Base-by-base conservation (phyloP, 2,113 vertebrate genomes). In the Fulmarus glacialis region DNA sequence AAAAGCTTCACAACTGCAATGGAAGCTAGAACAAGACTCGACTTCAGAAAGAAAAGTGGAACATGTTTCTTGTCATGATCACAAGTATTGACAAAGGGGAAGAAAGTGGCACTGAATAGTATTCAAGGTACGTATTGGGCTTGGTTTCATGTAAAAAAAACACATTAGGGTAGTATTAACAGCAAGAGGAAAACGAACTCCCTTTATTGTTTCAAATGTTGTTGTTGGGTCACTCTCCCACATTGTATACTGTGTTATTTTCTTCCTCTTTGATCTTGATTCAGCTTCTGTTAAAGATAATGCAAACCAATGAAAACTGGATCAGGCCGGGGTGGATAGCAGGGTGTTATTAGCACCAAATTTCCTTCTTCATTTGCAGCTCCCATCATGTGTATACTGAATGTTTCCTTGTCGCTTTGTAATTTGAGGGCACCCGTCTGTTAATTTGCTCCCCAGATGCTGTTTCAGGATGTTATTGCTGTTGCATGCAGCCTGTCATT, bases 251-350 rank as follows among this genome's bases (percentile, higher is more conserved):
- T 50, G 34, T 77, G 24, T 73, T 92, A 87, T 92, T 92, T 92
- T 93, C 50, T 83, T 89, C 38, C n/a, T 86, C 63, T 91, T 94
- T 87, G 59, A 89, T 84, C 68, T 88, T 78, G 52, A 78, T 78
- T 91, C 79, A 81, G 7, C 18, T 90, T 88, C 50, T 58, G 21
- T 88, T 92, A 88, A 86, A 70, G 62, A 80, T 92, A 92, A 88
- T 1, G 1, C 32, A 92, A 85, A 82, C 22, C 87, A 38, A 43
- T 83, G 64, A 86, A 81, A 83, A 71, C 60, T 82, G 47, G 30
- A 90, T 74, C 42, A 50, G 47, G 9, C 30, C 4, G 4, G 67
- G 11, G 15, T 56, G 60, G 38, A 43, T 38, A 78, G 30, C 19
- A 64, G 27, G 42, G 36, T 86, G 47, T 84, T 87, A 90, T 89